Evolutionary conservation across 2,888 invertebrate genomes (phyloP), one percentile per base, ranked within the genome.

Genomic region (Holacanthella duospinosa): DNA sequence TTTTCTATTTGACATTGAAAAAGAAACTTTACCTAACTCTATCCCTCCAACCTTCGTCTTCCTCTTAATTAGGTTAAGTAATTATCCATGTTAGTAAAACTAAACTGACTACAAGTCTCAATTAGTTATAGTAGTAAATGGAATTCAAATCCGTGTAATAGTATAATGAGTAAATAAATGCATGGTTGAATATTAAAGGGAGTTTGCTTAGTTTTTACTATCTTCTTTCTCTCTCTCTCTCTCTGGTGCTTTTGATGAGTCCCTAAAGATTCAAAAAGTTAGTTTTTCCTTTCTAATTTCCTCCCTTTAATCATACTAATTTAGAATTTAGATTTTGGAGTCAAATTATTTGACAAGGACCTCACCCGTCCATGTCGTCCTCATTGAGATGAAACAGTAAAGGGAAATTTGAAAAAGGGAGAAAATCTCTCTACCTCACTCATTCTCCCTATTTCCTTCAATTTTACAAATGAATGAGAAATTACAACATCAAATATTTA

Each of bases 221-320:
- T n/a, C n/a, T 48, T 60, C 54, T 26, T 29, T 9, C 21, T 55
- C n/a, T 16, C 36, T 36, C 55, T 62, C 57, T 21, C 62, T 44
- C 48, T 16, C 16, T 27, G 25, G 27, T 27, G 54, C 61, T 67
- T 71, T 71, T 71, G 71, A 71, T 71, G 69, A 73, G 66, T 68
- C 72, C 70, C 67, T 54, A 55, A 62, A 64, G 70, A 73, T 69
- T 64, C 62, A n/a, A n/a, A n/a, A n/a, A n/a, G n/a, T n/a, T 43
- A 29, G 62, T 65, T 69, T 70, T 63, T 61, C 69, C 60, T 36
- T 29, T 65, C 61, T 71, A 71, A 71, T 70, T 71, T 69, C 67
- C 55, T 63, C 69, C 70, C 69, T 73, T 73, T 73, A 73, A 73
- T 73, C 72, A 73, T 69, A 64, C 68, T 71, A 73, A 73, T 73